Conservation (phyloP, 2,888 invertebrate species). For the Parelbella ahira region DNA sequence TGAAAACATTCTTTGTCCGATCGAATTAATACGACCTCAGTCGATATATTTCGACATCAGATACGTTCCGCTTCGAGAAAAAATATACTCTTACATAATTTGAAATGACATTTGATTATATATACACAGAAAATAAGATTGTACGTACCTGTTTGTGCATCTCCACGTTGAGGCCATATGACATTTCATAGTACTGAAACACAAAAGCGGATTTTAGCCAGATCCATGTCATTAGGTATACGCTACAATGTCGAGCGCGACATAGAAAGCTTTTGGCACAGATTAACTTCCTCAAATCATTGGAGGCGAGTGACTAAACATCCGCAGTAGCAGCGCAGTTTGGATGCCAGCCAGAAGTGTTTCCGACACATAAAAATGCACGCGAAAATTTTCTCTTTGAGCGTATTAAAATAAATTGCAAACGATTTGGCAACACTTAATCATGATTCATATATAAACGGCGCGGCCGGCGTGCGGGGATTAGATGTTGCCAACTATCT, state of each 20-base stretch:
- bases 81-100: neutral
- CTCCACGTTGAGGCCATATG: slow-evolving; percentile 97
- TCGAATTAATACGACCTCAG: no score
- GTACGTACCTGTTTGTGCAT: slow-evolving; percentile 96
- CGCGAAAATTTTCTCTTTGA: slow-evolving; percentile 73
- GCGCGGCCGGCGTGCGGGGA: slow-evolving; percentile 66
- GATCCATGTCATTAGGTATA: slow-evolving; percentile 38
- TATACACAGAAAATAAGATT: no score
- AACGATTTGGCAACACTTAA: slow-evolving; percentile 80
- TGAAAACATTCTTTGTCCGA: slow-evolving; percentile 39
- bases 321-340: slow-evolving; percentile 68
- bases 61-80: slow-evolving; percentile 7
- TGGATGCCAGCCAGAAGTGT: slow-evolving; percentile 74
- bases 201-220: slow-evolving; percentile 64
- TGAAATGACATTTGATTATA: no score
- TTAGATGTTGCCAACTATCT: slow-evolving; percentile 60
- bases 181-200: slow-evolving; percentile 99
- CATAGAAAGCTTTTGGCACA: slow-evolving; percentile 69
- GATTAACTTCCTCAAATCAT: slow-evolving; percentile 75
- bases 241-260: slow-evolving; percentile 53
- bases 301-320: slow-evolving; percentile 74
- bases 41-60: slow-evolving; percentile 2
- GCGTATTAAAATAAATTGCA: slow-evolving; percentile 80
- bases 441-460: slow-evolving; percentile 76
- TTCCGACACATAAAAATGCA: slow-evolving; percentile 78